Percentiles rank a stretch among this genome's conserved stretches.
These are phyloP conservation scores for Ornithoptera alexandrae DNA, from an alignment of 2,888 invertebrate genomes.

Conservation along the genomic window DNA sequence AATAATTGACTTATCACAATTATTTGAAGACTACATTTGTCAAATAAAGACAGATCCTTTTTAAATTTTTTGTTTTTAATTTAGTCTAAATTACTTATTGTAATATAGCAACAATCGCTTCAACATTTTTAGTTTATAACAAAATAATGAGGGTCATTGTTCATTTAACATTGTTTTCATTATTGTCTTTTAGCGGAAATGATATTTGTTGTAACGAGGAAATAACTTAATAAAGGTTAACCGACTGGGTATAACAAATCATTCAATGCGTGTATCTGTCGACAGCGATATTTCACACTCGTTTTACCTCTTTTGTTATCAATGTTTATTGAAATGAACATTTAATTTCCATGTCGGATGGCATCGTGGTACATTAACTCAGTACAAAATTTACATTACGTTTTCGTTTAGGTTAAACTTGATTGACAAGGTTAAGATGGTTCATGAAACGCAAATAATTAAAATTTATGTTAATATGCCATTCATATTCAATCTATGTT, in stretches of 20 bases:
- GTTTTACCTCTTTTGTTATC: constrained; percentile 47
- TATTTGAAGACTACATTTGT: no score
- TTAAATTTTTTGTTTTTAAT: no score
- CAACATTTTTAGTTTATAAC: no score
- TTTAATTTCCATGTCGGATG: constrained; percentile 62
- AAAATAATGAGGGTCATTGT: no score
- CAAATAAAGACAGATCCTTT: no score
- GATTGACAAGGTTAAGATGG: constrained; percentile 15
- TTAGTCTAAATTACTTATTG: no score
- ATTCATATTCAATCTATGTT: not conserved
- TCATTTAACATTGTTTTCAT: not conserved
- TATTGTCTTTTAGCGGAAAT: not conserved
- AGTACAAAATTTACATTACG: constrained; percentile 8
- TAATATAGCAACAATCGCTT: no score
- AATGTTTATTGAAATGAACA: constrained; percentile 67
- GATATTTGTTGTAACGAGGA: constrained; percentile 2
- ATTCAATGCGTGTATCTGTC: constrained; percentile 37
- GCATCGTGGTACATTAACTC: constrained; percentile 32
- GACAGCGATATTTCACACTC: constrained; percentile 52
- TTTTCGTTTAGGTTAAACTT: constrained; percentile 15
- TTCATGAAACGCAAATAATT: not conserved
- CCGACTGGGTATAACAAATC: constrained; percentile 36
- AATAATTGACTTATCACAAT: no score
- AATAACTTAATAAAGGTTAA: constrained; percentile 38
- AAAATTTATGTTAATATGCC: not conserved